Percentiles rank a stretch among this genome's conserved stretches.
phyloP scores from a whole-genome alignment of 2,888 invertebrate genomes.

The Idaea straminata region DNA sequence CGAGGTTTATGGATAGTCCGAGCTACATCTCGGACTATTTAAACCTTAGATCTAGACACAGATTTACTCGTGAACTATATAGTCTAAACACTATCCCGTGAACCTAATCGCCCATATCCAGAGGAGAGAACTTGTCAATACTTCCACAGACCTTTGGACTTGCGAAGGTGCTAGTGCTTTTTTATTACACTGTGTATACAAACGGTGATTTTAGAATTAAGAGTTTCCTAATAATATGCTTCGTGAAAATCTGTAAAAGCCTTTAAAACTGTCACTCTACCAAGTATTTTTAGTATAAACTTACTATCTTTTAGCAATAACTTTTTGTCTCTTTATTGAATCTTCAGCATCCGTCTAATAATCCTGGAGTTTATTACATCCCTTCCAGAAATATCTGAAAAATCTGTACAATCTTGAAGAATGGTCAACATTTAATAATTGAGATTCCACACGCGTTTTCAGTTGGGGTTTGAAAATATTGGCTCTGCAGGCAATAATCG shows the following conservation, averaged over 20 bases:
- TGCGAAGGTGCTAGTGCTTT: neutral
- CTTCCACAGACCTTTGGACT: slow-evolving; percentile 4
- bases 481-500: slow-evolving; percentile 55
- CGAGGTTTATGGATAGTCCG: too few species aligned
- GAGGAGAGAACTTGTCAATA: too few species aligned
- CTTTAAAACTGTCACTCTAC: neutral
- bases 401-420: slow-evolving; percentile 26
- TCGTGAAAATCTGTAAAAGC: neutral
- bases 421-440: slow-evolving; percentile 43
- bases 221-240: neutral
- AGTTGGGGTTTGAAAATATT: slow-evolving; percentile 55
- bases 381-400: slow-evolving; percentile 12
- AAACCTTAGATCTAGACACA: too few species aligned
- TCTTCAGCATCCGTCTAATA: neutral
- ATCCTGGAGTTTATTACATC: neutral
- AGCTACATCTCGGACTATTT: too few species aligned
- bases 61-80: too few species aligned
- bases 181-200: neutral
- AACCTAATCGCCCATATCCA: too few species aligned
- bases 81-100: too few species aligned
- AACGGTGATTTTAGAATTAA: neutral
- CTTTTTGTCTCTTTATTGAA: neutral
- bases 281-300: too few species aligned
- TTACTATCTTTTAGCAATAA: neutral
- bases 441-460: slow-evolving; percentile 49